Conservation (phyloP, 2,888 invertebrate species). For the Gisinianus flammeolus region DNA sequence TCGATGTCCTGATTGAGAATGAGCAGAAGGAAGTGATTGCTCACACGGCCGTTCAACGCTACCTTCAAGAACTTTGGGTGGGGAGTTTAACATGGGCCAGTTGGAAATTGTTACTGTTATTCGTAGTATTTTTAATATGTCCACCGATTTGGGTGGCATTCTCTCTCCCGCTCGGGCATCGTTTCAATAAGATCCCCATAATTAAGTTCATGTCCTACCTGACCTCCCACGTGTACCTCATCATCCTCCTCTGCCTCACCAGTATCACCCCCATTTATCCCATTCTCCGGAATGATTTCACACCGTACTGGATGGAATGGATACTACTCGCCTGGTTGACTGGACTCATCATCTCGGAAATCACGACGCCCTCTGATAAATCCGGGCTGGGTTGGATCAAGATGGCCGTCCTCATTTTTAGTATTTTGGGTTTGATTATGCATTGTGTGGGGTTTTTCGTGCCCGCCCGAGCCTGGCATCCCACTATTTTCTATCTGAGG, state of each 20-base stretch:
- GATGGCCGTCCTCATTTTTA: conserved; percentile 81
- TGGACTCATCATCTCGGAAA: conserved; percentile 91
- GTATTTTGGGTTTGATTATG: conserved; percentile 87
- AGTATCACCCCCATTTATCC: conserved; percentile 87
- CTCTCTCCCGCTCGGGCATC: conserved; percentile 92
- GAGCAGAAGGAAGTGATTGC: conserved; percentile 94
- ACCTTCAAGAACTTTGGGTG: conserved; percentile 96
- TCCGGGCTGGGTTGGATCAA: conserved; percentile 96
- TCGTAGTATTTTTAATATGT: conserved; percentile 89
- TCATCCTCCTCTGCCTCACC: conserved; percentile 88
- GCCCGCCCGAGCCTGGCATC: conserved; percentile 70
- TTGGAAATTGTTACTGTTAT: conserved; percentile 90
- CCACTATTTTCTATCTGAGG: conserved; percentile 88
- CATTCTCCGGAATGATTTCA: conserved; percentile 70
- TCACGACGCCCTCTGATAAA: conserved; percentile 97
- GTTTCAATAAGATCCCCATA: conserved; percentile 97
- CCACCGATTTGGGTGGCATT: conserved; percentile 97
- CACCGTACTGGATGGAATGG: conserved; percentile 97
- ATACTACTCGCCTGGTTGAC: conserved; percentile 92
- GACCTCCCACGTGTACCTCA: conserved; percentile 97
- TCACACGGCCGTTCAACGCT: conserved; percentile 96
- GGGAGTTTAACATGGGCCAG: conserved; percentile 96
- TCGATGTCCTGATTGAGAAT: conserved; percentile 96
- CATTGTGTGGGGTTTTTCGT: conserved; percentile 83
- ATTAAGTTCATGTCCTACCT: conserved; percentile 99